A percentile compares a stretch with the other conserved stretches of the same genome.
Conservation (phyloP, 2,888 invertebrate genomes). For the Tipula unca region DNA sequence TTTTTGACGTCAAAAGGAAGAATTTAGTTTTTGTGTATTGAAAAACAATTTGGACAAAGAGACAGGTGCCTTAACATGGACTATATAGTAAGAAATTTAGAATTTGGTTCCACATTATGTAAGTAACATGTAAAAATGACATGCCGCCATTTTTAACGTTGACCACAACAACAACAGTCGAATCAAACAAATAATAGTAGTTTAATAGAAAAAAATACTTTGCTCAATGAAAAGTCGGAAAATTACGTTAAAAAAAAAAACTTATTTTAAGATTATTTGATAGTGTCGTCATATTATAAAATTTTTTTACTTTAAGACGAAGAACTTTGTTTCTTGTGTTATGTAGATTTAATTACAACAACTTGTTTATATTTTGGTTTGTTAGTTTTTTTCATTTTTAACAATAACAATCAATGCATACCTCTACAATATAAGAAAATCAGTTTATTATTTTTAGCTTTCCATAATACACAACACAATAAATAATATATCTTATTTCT, state of each 20-base stretch:
- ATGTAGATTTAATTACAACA: neutral
- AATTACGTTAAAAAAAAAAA: neutral
- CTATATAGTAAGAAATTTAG: neutral
- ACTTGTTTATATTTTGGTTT: slow-evolving; percentile 2
- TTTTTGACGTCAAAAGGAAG: slow-evolving; percentile 2
- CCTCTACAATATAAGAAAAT: too few relatives aligned
- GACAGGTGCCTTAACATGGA: neutral
- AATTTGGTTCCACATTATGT: neutral
- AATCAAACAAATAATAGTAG: neutral
- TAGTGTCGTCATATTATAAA: neutral
- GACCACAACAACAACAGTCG: neutral
- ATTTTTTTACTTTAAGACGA: neutral
- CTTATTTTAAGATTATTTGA: neutral
- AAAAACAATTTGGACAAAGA: neutral
- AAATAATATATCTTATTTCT: neutral
- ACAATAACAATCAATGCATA: neutral
- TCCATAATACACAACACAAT: neutral
- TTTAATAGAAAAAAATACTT: neutral
- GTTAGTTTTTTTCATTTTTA: neutral
- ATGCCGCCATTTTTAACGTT: neutral
- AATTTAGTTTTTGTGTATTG: neutral
- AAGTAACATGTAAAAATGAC: neutral
- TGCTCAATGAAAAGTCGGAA: neutral
- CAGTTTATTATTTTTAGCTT: neutral
- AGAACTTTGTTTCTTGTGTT: neutral